A percentile compares a stretch with the other conserved stretches of the same genome.
Conservation (phyloP, 2,888 invertebrate genomes). For the Leptinotarsa tumamoca region DNA sequence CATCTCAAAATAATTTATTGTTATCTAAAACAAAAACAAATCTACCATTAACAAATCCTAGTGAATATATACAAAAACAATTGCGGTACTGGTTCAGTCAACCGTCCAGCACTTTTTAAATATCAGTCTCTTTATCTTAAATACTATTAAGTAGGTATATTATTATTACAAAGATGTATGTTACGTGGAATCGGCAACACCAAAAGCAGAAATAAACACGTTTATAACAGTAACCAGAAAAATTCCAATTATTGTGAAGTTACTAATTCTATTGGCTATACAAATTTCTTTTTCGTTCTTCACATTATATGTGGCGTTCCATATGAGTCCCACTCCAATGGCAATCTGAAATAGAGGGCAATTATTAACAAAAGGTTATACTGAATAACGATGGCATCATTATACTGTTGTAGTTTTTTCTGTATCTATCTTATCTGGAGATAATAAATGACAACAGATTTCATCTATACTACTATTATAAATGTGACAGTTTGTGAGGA, state of each 20-base stretch:
- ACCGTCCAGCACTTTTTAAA: neutral
- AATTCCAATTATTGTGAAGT: constrained; percentile 85
- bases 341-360: constrained; percentile 71
- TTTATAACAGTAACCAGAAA: constrained; percentile 90
- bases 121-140: neutral
- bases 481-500: too few relatives aligned
- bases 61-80: too few relatives aligned
- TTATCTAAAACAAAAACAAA: too few relatives aligned
- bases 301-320: constrained; percentile 86
- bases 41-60: too few relatives aligned
- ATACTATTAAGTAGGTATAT: neutral
- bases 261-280: constrained; percentile 84
- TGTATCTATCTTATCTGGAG: too few relatives aligned
- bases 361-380: neutral
- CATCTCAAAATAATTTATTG: too few relatives aligned
- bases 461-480: too few relatives aligned
- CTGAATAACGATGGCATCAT: neutral
- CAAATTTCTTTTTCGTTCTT: constrained; percentile 79
- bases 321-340: constrained; percentile 86
- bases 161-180: neutral
- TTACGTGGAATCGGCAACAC: constrained; percentile 70
- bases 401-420: too few relatives aligned
- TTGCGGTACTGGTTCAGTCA: too few relatives aligned
- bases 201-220: constrained; percentile 90
- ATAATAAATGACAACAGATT: too few relatives aligned